These are phyloP conservation scores for Rhynchonycteris naso DNA, from an alignment of 2,797 vertebrate genomes.

Conservation along the genomic window DNA sequence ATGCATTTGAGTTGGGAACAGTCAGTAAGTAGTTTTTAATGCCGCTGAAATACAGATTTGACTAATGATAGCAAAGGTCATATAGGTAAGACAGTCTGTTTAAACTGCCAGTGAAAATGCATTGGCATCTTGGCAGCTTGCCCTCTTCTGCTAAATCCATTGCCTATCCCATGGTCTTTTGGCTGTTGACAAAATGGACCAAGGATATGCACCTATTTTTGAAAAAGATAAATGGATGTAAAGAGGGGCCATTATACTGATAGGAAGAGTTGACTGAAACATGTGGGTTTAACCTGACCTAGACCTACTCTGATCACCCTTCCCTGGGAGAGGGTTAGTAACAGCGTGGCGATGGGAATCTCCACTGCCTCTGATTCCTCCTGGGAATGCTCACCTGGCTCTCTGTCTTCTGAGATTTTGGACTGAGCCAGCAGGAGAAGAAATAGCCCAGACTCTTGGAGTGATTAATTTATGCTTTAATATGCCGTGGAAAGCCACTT, in stretches of 20 bases:
- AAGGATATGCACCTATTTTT: slow-evolving; percentile 2
- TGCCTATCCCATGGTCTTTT: not conserved
- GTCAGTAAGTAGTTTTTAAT: not conserved
- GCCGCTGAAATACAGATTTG: slow-evolving; percentile 55
- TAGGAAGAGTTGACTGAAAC: not conserved
- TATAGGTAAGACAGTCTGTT: slow-evolving; percentile 14
- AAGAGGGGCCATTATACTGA: not conserved
- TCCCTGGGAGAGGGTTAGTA: not conserved
- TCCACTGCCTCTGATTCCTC: not conserved
- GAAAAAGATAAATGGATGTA: slow-evolving; percentile 7
- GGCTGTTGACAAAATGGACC: not conserved
- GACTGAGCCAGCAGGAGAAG: not conserved
- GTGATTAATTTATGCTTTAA: slow-evolving; percentile 64
- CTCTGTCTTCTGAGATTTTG: not conserved
- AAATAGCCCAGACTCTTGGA: not conserved
- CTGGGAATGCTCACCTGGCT: not conserved
- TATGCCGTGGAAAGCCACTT: slow-evolving; percentile 54
- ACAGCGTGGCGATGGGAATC: no score
- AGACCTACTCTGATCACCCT: not conserved
- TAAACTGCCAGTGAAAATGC: slow-evolving; percentile 21
- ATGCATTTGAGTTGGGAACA: not conserved
- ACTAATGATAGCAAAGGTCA: not conserved
- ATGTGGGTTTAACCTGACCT: not conserved
- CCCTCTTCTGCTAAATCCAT: not conserved
- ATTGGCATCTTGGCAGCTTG: not conserved